A percentile compares a stretch with the other conserved stretches of the same genome.
Conservation (phyloP, 2,113 vertebrate genomes). For the Argyrosomus japonicus region DNA sequence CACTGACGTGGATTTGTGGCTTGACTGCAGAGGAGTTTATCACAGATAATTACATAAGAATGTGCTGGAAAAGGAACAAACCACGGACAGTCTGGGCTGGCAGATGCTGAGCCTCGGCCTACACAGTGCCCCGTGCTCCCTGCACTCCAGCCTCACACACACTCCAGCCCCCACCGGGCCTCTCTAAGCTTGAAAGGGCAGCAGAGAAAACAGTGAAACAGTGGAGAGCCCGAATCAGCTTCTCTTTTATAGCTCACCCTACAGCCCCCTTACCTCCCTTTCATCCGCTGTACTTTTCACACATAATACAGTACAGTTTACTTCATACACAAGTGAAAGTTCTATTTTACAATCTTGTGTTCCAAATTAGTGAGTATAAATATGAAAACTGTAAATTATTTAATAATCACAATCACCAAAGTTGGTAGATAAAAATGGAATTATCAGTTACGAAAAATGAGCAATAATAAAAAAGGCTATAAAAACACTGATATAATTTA, state of each 20-base stretch:
- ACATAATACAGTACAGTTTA: slow-evolving; percentile 12
- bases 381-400: background rate
- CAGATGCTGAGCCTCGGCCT: slow-evolving; percentile 74
- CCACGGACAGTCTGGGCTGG: slow-evolving; percentile 73
- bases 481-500: background rate
- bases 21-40: slow-evolving; percentile 80
- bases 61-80: slow-evolving; percentile 78
- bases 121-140: slow-evolving; percentile 61
- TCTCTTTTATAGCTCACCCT: slow-evolving; percentile 56
- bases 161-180: slow-evolving; percentile 62
- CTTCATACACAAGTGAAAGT: background rate
- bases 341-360: background rate
- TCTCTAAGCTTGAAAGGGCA: slow-evolving; percentile 67
- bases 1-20: slow-evolving; percentile 78
- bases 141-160: slow-evolving; percentile 67
- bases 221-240: slow-evolving; percentile 52
- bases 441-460: background rate
- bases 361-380: background rate
- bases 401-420: background rate
- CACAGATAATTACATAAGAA: slow-evolving; percentile 82
- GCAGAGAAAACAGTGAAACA: slow-evolving; percentile 61
- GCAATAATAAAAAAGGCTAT: background rate
- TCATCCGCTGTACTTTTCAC: slow-evolving; percentile 32
- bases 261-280: slow-evolving; percentile 36
- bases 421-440: background rate